These are phyloP conservation scores for Belonocnema kinseyi DNA, from an alignment of 1,140 invertebrate species.

Conservation along the genomic window DNA sequence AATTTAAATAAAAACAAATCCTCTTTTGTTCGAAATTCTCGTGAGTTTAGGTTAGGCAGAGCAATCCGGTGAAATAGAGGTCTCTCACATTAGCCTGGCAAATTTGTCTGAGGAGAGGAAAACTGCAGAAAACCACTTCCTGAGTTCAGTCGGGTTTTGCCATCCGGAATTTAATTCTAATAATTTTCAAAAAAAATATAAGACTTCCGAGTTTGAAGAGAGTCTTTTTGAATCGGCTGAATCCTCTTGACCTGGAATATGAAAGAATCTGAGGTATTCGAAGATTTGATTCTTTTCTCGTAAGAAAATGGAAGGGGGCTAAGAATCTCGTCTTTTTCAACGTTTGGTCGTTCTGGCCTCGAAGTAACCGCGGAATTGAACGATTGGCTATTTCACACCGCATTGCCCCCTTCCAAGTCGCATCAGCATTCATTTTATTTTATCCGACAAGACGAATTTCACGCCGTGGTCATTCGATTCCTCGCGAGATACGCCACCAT, in stretches of 20 bases:
- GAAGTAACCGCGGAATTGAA: slow-evolving; percentile 34
- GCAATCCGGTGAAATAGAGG: no score
- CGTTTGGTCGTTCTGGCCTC: neutral
- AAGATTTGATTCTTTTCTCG: neutral
- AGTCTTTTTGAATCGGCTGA: neutral
- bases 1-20: no score
- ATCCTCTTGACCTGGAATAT: neutral
- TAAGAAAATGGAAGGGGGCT: neutral
- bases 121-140: no score
- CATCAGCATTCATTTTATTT: slow-evolving; percentile 49
- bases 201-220: neutral
- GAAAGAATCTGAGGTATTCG: neutral
- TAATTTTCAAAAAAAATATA: neutral
- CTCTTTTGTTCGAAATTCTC: no score
- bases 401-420: slow-evolving; percentile 50
- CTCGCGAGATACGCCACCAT: slow-evolving; percentile 10
- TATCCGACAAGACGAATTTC: slow-evolving; percentile 46
- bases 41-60: no score
- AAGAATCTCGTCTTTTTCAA: slow-evolving; percentile 5
- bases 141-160: no score
- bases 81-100: no score
- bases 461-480: slow-evolving; percentile 47
- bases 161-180: no score
- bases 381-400: slow-evolving; percentile 58
- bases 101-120: no score